These are phyloP conservation scores for Globia sparganii DNA, from an alignment of 2,888 invertebrate species.

Conservation along the genomic window DNA sequence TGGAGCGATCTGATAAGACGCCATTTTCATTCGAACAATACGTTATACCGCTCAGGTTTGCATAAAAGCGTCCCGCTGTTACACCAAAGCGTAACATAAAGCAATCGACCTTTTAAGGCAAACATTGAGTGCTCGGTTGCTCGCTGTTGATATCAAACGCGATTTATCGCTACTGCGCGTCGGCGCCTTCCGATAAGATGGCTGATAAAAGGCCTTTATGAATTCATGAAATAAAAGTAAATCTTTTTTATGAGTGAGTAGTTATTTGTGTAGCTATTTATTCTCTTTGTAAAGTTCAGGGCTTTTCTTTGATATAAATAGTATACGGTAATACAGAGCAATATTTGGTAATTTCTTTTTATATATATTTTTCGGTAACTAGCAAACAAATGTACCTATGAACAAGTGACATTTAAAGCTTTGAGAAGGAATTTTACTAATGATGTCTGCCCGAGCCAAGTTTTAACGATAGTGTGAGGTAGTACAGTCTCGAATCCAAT, in stretches of 20 bases:
- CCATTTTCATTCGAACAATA: conserved; percentile 67
- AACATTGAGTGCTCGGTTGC: conserved; percentile 42
- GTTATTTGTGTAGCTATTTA: conserved; percentile 24
- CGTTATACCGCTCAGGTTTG: conserved; percentile 62
- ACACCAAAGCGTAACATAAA: conserved; percentile 62
- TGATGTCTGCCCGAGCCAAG: not conserved
- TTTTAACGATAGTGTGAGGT: not conserved
- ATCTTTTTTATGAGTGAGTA: conserved; percentile 43
- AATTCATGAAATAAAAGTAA: conserved; percentile 36
- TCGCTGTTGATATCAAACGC: conserved; percentile 39
- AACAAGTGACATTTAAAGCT: not conserved
- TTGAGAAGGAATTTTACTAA: not conserved
- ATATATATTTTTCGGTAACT: not conserved
- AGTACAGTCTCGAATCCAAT: too few species aligned
- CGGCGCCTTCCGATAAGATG: conserved; percentile 47
- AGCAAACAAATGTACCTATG: not conserved
- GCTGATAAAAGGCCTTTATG: conserved; percentile 43
- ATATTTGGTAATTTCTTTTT: not conserved
- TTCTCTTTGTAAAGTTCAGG: conserved; percentile 44
- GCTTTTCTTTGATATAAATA: conserved; percentile 4
- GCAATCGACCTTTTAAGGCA: conserved; percentile 55
- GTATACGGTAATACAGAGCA: not conserved
- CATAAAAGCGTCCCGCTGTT: conserved; percentile 59
- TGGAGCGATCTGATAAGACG: conserved; percentile 71
- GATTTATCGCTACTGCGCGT: conserved; percentile 49